Evolutionary conservation across 2,113 vertebrate species (phyloP).

Genomic region (Pygoscelis antarcticus): DNA sequence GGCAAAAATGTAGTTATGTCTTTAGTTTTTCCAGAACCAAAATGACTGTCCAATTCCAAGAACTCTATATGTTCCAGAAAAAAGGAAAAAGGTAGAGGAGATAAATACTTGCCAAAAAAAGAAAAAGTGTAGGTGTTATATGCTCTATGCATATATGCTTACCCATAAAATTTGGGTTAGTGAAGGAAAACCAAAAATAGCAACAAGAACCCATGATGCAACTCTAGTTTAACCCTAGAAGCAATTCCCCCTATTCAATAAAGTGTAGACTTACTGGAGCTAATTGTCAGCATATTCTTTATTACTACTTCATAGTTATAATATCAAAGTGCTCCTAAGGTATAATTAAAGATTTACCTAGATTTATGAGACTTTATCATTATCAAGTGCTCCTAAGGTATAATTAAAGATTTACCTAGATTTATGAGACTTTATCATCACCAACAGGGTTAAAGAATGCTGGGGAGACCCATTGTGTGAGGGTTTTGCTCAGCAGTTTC

Average conservation of each 20-base stretch:
- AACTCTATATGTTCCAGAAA: background rate
- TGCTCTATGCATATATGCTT: background rate
- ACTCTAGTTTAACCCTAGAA: conserved; percentile 31
- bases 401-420: conserved; percentile 79
- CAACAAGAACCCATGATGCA: background rate
- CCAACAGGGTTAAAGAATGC: conserved; percentile 77
- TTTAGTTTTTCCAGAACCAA: background rate
- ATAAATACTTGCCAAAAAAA: background rate
- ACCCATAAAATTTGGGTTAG: background rate
- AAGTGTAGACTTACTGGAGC: conserved; percentile 52
- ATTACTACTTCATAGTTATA: conserved; percentile 69
- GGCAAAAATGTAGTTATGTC: background rate
- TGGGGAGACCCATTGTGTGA: conserved; percentile 70
- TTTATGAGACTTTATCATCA: conserved; percentile 78
- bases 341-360: conserved; percentile 77
- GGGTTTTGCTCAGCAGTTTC: conserved; percentile 77
- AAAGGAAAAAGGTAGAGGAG: background rate
- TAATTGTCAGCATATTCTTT: conserved; percentile 73
- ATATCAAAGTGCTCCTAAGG: conserved; percentile 66
- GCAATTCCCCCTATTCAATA: conserved; percentile 17
- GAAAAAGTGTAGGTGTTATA: background rate
- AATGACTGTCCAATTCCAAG: background rate
- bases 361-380: conserved; percentile 79
- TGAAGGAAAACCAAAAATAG: conserved; percentile 12
- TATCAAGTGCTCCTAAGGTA: conserved; percentile 63